Evolutionary conservation across 2,888 invertebrate genomes (phyloP).

Genomic region (Netelia fuscicornis): DNA sequence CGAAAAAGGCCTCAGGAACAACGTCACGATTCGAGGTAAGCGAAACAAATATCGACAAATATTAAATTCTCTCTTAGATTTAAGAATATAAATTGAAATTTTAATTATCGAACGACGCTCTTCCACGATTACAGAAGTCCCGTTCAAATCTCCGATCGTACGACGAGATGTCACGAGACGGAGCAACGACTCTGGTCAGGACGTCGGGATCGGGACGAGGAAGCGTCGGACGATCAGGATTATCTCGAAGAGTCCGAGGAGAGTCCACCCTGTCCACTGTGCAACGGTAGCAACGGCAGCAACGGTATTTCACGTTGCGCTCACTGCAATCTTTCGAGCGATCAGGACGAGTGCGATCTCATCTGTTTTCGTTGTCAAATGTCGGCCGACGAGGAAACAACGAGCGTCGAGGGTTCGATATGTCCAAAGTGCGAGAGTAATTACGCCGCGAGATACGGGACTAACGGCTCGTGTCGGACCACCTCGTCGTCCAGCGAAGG

Average conservation of each 20-base stretch:
- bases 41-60: too few species aligned
- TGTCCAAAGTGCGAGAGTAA: slow-evolving; percentile 78
- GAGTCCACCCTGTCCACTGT: slow-evolving; percentile 73
- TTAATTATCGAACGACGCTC: background rate
- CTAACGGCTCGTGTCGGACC: slow-evolving; percentile 61
- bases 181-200: slow-evolving; percentile 24
- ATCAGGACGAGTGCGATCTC: slow-evolving; percentile 79
- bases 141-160: slow-evolving; percentile 15
- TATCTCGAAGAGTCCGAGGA: slow-evolving; percentile 70
- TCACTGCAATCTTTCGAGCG: slow-evolving; percentile 78
- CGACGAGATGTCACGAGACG: slow-evolving; percentile 25
- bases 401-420: slow-evolving; percentile 67
- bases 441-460: slow-evolving; percentile 64
- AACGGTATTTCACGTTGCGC: slow-evolving; percentile 66
- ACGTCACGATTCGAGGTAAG: slow-evolving; percentile 51
- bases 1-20: slow-evolving; percentile 46
- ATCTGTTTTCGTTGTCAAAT: slow-evolving; percentile 82
- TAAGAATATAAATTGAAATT: too few species aligned
- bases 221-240: slow-evolving; percentile 26
- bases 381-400: slow-evolving; percentile 72
- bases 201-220: slow-evolving; percentile 32
- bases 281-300: slow-evolving; percentile 67
- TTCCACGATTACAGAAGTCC: slow-evolving; percentile 39
- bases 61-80: too few species aligned
- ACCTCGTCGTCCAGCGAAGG: slow-evolving; percentile 77